Conservation (phyloP, 2,797 vertebrate species). For the Acomys russatus region DNA sequence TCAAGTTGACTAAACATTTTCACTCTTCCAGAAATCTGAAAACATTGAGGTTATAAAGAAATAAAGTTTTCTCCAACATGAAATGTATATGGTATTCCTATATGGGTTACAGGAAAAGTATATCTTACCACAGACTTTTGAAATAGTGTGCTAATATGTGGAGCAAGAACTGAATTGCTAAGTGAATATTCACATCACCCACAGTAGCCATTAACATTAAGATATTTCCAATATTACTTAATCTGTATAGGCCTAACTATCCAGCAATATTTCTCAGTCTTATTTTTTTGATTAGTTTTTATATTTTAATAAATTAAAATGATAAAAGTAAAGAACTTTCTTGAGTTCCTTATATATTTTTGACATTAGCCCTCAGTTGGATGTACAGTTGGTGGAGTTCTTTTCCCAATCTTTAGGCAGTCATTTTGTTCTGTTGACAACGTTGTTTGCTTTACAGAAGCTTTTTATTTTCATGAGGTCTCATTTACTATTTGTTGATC, state of each 20-base stretch:
- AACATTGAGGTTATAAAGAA: slow-evolving; percentile 60
- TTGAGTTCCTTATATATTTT: too few species aligned
- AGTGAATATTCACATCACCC: not conserved
- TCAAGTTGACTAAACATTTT: slow-evolving; percentile 64
- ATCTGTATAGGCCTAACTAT: not conserved
- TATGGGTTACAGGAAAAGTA: not conserved
- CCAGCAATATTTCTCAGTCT: not conserved
- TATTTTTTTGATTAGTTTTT: slow-evolving; percentile 41
- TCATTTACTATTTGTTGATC: too few species aligned
- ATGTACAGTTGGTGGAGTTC: too few species aligned
- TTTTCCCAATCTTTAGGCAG: too few species aligned
- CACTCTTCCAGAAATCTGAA: slow-evolving; percentile 38
- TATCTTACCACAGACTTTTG: not conserved
- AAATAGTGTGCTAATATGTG: not conserved
- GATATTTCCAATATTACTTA: not conserved
- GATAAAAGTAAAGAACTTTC: not conserved
- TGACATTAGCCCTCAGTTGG: too few species aligned
- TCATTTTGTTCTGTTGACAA: too few species aligned
- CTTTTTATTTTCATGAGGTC: too few species aligned
- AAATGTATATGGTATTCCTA: not conserved
- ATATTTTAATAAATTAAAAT: not conserved
- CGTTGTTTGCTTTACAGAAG: too few species aligned
- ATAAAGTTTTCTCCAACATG: slow-evolving; percentile 30
- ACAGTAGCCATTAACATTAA: not conserved
- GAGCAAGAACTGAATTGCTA: slow-evolving; percentile 3